Evolutionary conservation across 1,140 invertebrate species (phyloP).

Genomic region (Listronotus oregonensis): DNA sequence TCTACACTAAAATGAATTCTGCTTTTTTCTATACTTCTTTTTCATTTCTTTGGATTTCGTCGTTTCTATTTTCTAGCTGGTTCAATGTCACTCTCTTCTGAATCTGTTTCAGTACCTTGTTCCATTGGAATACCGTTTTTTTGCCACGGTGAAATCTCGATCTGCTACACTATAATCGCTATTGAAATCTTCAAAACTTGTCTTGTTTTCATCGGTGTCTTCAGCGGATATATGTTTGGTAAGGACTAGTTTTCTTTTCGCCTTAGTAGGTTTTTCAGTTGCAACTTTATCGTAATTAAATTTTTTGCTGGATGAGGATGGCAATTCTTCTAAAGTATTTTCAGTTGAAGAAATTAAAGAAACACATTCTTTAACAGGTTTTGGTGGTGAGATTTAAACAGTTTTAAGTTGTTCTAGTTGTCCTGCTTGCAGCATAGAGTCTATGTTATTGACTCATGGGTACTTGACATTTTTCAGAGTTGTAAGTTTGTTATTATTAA

Average conservation of each 20-base stretch:
- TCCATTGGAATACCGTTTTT: neutral
- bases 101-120: neutral
- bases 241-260: neutral
- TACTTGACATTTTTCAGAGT: no score
- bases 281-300: neutral
- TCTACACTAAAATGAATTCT: no score
- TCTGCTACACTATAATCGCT: neutral
- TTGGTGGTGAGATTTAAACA: no score
- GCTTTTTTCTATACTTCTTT: no score
- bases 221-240: conserved; percentile 1
- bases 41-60: neutral
- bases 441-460: no score
- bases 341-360: no score
- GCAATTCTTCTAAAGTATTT: no score
- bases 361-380: no score
- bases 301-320: no score
- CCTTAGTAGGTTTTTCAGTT: neutral
- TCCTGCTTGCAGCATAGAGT: no score
- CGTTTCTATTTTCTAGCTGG: neutral
- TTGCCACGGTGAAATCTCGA: neutral
- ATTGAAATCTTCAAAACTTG: neutral
- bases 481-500: no score
- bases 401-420: no score
- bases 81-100: neutral
- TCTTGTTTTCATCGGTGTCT: neutral